These are phyloP conservation scores for Xestia ashworthii DNA, from an alignment of 2,888 invertebrate genomes.

Conservation along the genomic window DNA sequence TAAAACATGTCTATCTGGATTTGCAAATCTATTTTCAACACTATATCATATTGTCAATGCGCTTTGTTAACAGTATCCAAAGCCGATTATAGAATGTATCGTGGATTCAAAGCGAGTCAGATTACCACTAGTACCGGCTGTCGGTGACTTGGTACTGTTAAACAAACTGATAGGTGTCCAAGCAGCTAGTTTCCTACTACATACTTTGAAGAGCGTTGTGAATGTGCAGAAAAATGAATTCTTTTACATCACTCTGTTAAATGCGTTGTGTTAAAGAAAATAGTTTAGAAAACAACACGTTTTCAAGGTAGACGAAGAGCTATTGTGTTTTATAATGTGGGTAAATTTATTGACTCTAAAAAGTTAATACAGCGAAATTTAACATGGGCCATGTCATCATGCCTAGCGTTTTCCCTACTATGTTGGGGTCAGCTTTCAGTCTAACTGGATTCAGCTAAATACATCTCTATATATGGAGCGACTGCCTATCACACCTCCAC, in stretches of 20 bases:
- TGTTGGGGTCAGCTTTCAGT: too few relatives aligned
- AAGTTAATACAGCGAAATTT: neutral
- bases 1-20: neutral
- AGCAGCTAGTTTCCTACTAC: neutral
- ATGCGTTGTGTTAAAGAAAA: neutral
- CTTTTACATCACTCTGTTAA: neutral
- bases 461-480: too few relatives aligned
- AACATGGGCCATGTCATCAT: too few relatives aligned
- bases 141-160: constrained; percentile 10
- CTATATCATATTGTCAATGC: neutral
- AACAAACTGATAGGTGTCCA: neutral
- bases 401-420: too few relatives aligned
- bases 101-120: constrained; percentile 34
- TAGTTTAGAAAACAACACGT: neutral
- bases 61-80: constrained; percentile 6
- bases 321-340: neutral
- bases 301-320: neutral
- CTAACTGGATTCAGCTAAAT: too few relatives aligned
- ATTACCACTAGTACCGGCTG: constrained; percentile 42
- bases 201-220: neutral
- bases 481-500: too few relatives aligned
- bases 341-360: neutral
- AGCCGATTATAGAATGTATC: constrained; percentile 11
- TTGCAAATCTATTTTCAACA: neutral
- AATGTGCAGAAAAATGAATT: neutral